Evolutionary conservation across 2,797 vertebrate genomes (phyloP).

Genomic region (Anisognathus igniventris): DNA sequence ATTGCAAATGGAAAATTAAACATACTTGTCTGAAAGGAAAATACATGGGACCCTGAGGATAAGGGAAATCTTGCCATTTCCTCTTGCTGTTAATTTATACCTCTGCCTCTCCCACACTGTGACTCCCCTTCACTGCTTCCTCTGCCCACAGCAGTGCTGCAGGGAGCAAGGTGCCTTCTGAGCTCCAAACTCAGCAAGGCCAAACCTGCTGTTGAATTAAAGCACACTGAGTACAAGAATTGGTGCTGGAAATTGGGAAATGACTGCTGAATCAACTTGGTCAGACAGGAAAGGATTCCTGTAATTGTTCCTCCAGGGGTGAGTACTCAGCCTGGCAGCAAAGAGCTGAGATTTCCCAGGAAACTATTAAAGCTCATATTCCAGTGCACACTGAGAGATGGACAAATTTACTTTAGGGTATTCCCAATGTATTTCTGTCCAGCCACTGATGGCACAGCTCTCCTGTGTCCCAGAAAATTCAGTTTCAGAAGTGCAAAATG

Average conservation of each 20-base stretch:
- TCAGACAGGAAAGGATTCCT: not conserved
- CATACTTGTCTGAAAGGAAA: conserved; percentile 24
- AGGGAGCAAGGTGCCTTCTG: not conserved
- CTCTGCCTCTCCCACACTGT: not conserved
- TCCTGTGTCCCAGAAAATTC: not conserved
- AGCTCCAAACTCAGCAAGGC: not conserved
- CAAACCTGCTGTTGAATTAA: not conserved
- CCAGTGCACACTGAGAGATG: not conserved
- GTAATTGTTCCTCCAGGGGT: accelerated
- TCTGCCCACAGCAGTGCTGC: not conserved
- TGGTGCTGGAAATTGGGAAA: not conserved
- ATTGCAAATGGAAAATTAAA: conserved; percentile 23
- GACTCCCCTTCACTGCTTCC: not conserved
- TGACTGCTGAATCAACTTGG: not conserved
- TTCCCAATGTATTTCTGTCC: no score
- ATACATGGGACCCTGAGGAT: not conserved
- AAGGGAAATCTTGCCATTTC: conserved; percentile 15
- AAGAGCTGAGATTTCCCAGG: not conserved
- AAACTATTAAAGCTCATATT: not conserved
- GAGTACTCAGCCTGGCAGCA: not conserved
- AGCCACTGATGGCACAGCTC: not conserved
- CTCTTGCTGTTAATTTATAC: not conserved
- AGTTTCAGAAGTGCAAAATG: not conserved
- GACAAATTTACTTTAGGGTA: not conserved
- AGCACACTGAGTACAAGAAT: not conserved